phyloP scores from a whole-genome alignment of 2,113 vertebrate genomes.

The Lethenteron reissneri region DNA sequence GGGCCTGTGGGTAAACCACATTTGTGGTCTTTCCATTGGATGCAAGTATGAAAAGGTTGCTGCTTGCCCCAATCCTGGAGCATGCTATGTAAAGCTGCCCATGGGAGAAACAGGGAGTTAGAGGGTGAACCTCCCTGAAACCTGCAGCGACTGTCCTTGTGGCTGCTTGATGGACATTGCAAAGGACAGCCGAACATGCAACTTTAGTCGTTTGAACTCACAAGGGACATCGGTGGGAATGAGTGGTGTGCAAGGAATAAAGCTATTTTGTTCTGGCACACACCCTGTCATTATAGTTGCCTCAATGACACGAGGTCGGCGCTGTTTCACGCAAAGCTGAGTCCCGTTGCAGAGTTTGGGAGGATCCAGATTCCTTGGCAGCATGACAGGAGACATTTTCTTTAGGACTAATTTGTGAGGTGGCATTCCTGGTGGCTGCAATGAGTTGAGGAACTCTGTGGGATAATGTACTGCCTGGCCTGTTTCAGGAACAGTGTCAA shows the following conservation, averaged over 20 bases:
- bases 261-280: not conserved
- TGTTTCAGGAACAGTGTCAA: not conserved
- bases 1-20: not conserved
- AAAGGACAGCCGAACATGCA: not conserved
- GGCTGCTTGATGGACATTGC: not conserved
- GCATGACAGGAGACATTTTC: not conserved
- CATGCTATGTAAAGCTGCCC: not conserved
- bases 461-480: constrained; percentile 1
- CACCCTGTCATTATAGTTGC: not conserved
- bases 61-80: not conserved
- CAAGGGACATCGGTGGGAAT: not conserved
- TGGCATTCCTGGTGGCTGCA: constrained; percentile 1
- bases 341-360: not conserved
- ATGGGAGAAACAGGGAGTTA: not conserved
- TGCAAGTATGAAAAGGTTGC: not conserved
- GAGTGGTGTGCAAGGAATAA: not conserved
- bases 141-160: not conserved
- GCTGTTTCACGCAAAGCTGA: not conserved
- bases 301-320: not conserved
- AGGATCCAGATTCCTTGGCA: not conserved
- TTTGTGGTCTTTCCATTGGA: no score
- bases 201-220: not conserved
- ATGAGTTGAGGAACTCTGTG: not conserved
- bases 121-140: not conserved
- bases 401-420: not conserved